Base-by-base conservation (phyloP, 1,140 invertebrate genomes). In the Holcopasites calliopsidis region DNA sequence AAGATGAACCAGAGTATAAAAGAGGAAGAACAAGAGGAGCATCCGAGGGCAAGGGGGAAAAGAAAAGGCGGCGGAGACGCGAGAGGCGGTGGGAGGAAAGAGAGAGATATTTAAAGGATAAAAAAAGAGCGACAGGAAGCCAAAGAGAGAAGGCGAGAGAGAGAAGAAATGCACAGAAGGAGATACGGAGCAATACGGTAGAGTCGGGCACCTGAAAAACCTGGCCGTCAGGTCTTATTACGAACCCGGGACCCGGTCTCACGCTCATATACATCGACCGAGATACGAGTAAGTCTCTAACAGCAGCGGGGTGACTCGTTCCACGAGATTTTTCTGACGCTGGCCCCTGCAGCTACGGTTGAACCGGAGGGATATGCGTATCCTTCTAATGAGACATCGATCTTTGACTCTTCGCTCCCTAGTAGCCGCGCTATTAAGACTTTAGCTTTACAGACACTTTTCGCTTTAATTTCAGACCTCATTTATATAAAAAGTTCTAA, bases 161-260 rank as follows among this genome's bases (percentile, higher is more conserved):
- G 84, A 75, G 60, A 84, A 78, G 82, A 84, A 79, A 81, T 74
- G 71, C 80, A 78, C 75, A 75, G 87, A 85, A 86, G 84, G 87
- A 74, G 71, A 74, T 72, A 72, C 70, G 70, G 60, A 64, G 70
- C 70, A 72, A 72, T 72, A 72, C 70, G 70, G 70, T 62, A 62
- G 83, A 80, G 76, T 62, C 76, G 77, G 61, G 60, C 26, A 26
- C 26, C 62, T 85, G 80, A 89, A 91, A 89, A 92, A 91, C 90
- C 88, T 90, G 88, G 90, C 90, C 89, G 88, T 86, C 90, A 90
- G 85, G 86, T 91, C 90, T 91, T 91, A 90, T 91, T 90, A 91
- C 90, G 85, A 89, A 86, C 77, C 87, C 72, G 85, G 85, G 85
- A 76, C 83, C 85, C 84, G 89, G 85, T 90, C 90, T 90, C 90